Evolutionary conservation across 2,888 invertebrate species (phyloP).

Genomic region (Drosophila subquinaria): DNA sequence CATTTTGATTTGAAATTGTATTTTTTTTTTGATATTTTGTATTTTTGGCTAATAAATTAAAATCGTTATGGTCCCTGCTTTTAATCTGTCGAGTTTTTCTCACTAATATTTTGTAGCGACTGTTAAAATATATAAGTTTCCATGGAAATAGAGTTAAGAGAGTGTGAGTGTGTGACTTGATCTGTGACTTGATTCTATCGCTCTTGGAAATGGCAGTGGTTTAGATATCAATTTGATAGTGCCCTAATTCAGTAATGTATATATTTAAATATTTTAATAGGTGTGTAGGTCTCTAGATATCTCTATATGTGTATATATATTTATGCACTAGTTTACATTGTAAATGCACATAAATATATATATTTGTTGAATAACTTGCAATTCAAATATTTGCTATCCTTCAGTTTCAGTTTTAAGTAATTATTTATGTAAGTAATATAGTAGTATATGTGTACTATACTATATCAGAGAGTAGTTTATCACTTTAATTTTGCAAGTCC

Average conservation of each 20-base stretch:
- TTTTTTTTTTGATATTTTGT: too few species aligned
- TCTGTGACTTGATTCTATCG: conserved; percentile 44
- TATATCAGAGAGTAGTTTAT: conserved; percentile 74
- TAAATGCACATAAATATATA: conserved; percentile 70
- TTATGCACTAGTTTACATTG: conserved; percentile 73
- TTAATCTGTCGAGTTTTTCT: background rate
- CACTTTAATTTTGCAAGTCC: conserved; percentile 76
- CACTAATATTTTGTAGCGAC: conserved; percentile 15
- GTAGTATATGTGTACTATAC: conserved; percentile 45
- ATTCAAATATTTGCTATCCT: conserved; percentile 53
- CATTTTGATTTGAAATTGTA: too few species aligned
- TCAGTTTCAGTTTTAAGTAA: conserved; percentile 52
- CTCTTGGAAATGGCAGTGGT: conserved; percentile 77
- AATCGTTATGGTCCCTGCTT: background rate
- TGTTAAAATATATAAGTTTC: conserved; percentile 21
- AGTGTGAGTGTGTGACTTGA: background rate
- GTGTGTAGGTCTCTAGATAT: conserved; percentile 22
- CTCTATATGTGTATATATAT: conserved; percentile 46
- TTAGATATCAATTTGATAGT: conserved; percentile 70
- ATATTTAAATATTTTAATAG: background rate
- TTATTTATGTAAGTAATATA: conserved; percentile 42
- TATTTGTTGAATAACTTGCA: conserved; percentile 43
- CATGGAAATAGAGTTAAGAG: conserved; percentile 12
- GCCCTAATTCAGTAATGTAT: conserved; percentile 57
- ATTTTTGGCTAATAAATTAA: too few species aligned